A percentile compares a stretch with the other conserved stretches of the same genome.
These are phyloP conservation scores for Hippolais icterina DNA, from an alignment of 2,113 vertebrate genomes.

Conservation along the genomic window DNA sequence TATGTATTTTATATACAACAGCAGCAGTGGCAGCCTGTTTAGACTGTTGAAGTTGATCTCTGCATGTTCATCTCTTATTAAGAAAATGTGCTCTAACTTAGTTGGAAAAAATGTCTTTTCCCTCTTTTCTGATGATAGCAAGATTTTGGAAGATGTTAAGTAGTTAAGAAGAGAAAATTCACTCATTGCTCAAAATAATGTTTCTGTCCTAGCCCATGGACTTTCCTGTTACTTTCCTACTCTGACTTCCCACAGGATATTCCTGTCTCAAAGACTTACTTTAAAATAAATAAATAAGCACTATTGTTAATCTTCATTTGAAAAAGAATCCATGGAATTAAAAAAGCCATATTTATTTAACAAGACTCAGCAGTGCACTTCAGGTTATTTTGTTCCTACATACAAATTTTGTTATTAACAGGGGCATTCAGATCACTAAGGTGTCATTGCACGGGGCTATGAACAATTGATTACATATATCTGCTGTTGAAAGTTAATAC, in stretches of 20 bases:
- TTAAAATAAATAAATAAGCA: slow-evolving; percentile 4
- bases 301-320: not conserved
- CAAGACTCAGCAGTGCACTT: not conserved
- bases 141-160: not conserved
- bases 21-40: not conserved
- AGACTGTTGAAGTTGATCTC: not conserved
- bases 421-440: not conserved
- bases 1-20: not conserved
- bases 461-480: not conserved
- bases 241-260: not conserved
- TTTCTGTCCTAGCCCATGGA: not conserved
- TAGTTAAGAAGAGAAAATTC: not conserved
- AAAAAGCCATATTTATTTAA: not conserved
- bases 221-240: not conserved
- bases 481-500: not conserved
- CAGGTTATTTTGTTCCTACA: not conserved
- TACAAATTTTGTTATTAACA: not conserved
- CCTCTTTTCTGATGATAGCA: not conserved
- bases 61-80: not conserved
- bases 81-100: not conserved
- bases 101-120: not conserved
- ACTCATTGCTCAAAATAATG: not conserved
- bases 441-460: not conserved
- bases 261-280: not conserved
- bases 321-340: not conserved